Base-by-base conservation (phyloP, 2,797 vertebrate genomes). In the Enoplosus armatus region DNA sequence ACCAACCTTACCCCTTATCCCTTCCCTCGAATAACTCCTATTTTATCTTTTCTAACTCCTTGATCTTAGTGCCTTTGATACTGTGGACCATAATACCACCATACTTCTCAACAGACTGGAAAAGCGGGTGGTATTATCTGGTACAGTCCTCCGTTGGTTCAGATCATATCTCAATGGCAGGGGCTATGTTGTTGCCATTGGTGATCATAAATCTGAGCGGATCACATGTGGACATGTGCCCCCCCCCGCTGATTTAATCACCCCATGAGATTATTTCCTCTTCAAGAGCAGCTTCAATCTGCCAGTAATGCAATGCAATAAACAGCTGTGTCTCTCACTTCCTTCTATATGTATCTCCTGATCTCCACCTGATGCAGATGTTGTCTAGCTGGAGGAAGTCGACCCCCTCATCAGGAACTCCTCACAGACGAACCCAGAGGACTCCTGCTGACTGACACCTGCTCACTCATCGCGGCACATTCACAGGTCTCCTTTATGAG, bases 291-390 rank as follows among this genome's bases (percentile, higher is more conserved):
- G n/a, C 51, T 20, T 53, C 33, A 31, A 18, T 33, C 43, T 55
- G 31, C 60, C 45, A 10, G 3, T 27, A 9, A 77, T 37, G 35
- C 29, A 55, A 70, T 37, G 54, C 29, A 62, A 11, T 11, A 29
- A 43, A 51, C 68, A 60, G 54, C 68, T 47, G 62, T 39, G 63
- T 33, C 22, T n/a, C 24, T 67, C 10, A 3, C 1, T 67, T 54
- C 18, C 9, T 29, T 39, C 27, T 9, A 26, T 12, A 37, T 8
- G 18, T 18, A 68, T 55, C 16, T 41, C 39, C 18, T 33, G n/a
- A 8, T 22, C 37, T 71, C 60, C 61, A 50, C 37, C 48, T 47
- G 27, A 65, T 53, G 12, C 51, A 45, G 45, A 27, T 67, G 63
- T 37, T 53, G 7, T 31, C 22, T 15, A 33, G 29, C 48, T 15